Evolutionary conservation across 2,888 invertebrate species (phyloP), one percentile per base, ranked within the genome.

Genomic region (Drosophila tanythrix): DNA sequence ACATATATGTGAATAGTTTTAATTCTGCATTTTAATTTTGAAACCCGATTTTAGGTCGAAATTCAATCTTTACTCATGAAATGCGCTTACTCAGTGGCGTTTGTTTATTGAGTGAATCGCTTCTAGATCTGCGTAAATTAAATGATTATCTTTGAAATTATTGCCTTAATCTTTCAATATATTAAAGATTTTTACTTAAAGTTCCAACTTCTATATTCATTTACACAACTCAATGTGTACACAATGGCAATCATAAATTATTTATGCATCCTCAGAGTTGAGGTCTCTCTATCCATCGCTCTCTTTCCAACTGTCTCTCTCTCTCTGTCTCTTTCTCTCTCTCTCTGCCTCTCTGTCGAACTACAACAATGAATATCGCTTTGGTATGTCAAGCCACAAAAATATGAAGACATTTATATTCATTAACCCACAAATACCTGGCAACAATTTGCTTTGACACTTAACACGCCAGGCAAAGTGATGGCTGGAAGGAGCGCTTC

Each of bases 371-470:
- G 61, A 36, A 62, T 50, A 59, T 46, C 15, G n/a, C 57, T 46
- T 31, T 27, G 59, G 31, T 21, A 51, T 59, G 59, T 27, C 48
- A 21, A 33, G 18, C 57, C 36, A 33, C 36, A 48, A 36, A 38
- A 63, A 57, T 71, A 84, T 71, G 21, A 57, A 69, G 70, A 62
- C 70, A 86, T 88, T 88, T 80, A 64, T 88, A 86, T 85, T 88
- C 77, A 86, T 88, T 86, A 83, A 63, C 63, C 63, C 65, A 62
- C 50, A 74, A 74, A 81, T 53, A 57, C 69, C 55, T 56, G 52
- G 52, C 59, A 67, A 53, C 78, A 81, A 73, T 78, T 46, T 72
- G 73, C 36, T 27, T 53, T 63, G 62, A 73, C 78, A 80, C 76
- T 61, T 76, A 72, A 79, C 84, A 82, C 71, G 50, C 65, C 75